A percentile compares a stretch with the other conserved stretches of the same genome.
These are phyloP conservation scores for Engystomops pustulosus DNA, from an alignment of 2,113 vertebrate genomes.

Conservation along the genomic window DNA sequence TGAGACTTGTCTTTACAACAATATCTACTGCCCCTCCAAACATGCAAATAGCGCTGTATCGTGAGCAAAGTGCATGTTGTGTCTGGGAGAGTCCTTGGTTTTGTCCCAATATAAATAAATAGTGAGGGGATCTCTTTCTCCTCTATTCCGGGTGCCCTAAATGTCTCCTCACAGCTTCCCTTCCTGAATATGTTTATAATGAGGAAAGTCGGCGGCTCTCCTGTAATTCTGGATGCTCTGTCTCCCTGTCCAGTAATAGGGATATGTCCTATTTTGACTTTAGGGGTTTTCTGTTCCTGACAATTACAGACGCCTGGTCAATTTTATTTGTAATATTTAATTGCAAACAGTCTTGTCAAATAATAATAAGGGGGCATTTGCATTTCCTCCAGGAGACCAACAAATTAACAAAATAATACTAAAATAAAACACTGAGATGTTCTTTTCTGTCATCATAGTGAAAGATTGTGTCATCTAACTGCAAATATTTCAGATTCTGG, in stretches of 20 bases:
- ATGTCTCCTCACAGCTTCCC: slow-evolving; percentile 30
- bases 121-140: background rate
- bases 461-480: too few species aligned
- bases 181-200: slow-evolving; percentile 42
- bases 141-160: background rate
- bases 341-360: background rate
- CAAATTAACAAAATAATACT: too few species aligned
- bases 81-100: slow-evolving; percentile 1
- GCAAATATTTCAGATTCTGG: too few species aligned
- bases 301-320: background rate
- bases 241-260: slow-evolving; percentile 13
- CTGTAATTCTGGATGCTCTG: slow-evolving; percentile 24
- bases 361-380: background rate
- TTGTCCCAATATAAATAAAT: slow-evolving; percentile 41
- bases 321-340: background rate
- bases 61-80: slow-evolving; percentile 6
- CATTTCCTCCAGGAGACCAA: background rate
- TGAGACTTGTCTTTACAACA: background rate
- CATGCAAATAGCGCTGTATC: background rate
- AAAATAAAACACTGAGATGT: too few species aligned
- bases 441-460: too few species aligned
- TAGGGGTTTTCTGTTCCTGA: slow-evolving; percentile 23
- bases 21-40: background rate
- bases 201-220: background rate
- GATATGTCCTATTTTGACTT: slow-evolving; percentile 24